phyloP scores from a whole-genome alignment of 2,797 vertebrate species.

The Coluber constrictor region DNA sequence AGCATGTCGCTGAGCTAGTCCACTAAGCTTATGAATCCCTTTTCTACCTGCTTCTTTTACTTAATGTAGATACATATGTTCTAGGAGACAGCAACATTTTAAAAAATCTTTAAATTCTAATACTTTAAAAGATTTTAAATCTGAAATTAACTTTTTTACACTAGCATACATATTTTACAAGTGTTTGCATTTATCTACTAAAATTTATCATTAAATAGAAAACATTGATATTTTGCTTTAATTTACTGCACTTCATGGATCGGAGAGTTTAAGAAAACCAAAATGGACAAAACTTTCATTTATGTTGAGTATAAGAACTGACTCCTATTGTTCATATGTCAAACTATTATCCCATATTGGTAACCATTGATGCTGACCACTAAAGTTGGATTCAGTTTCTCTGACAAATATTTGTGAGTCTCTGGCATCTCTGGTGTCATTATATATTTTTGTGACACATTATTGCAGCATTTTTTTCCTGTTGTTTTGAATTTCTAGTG shows the following conservation, averaged over 20 bases:
- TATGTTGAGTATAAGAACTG: background rate
- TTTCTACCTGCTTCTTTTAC: background rate
- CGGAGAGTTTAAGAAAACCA: background rate
- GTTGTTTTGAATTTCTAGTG: background rate
- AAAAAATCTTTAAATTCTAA: background rate
- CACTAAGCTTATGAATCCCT: background rate
- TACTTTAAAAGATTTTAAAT: background rate
- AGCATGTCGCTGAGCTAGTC: background rate
- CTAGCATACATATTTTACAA: no score
- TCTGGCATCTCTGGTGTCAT: background rate
- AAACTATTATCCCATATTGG: background rate
- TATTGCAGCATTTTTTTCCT: background rate
- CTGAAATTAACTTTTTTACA: no score
- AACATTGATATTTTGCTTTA: background rate
- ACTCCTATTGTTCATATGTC: background rate
- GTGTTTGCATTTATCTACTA: no score
- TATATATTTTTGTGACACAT: background rate
- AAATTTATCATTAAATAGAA: background rate
- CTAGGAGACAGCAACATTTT: background rate
- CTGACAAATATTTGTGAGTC: background rate
- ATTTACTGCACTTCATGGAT: background rate
- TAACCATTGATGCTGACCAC: background rate
- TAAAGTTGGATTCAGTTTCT: background rate
- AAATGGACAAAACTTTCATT: background rate
- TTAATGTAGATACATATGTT: background rate